Base-by-base conservation (phyloP, 2,113 vertebrate species). In the Brevimyrus niger region DNA sequence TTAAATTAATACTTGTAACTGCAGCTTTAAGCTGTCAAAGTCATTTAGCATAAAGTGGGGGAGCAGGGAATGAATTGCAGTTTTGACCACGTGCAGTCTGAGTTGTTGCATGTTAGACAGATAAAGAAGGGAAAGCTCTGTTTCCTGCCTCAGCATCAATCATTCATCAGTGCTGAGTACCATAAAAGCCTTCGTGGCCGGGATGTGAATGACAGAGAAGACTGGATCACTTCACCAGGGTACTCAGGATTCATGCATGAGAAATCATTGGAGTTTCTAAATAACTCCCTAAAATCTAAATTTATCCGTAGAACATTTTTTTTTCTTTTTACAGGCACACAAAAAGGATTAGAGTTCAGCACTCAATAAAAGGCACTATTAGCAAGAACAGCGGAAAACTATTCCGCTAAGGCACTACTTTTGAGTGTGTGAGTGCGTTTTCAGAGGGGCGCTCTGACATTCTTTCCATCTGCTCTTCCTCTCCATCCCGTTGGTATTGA, bases 401-500 rank as follows among this genome's bases (percentile, higher is more conserved):
- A 51, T 51, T 51, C 50, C 13, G 3, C 50, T 51, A 51, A 76
- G 35, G 27, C 69, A 76, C 69, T 76, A 6, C 31, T 76, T 38
- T 35, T 38, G 10, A 35, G 61, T 69, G 61, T 31, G 23, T 69
- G n/a, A 3, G 31, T 1, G 3, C 1, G 73, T 80, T 80, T 80
- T 80, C 35, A 80, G 35, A 38, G 35, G 35, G 35, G 19, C 5
- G 13, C 31, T 42, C 13, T 80, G 31, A 6, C 31, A 42, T 80
- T 80, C 47, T 47, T 86, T 47, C 44, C 44, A 27, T 46, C 23
- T 1, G 47, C 9, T 50, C 44, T 27, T 15, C 47, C 44, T 50
- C 83, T 86, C 23, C 83, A 86, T 86, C 83, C 83, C 50, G 47
- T 86, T 50, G 50, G 44, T 50, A 86, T 86, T 86, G 44, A 86